Evolutionary conservation across 64 coral and sea anemone genomes (phyloP).

Genomic region (Hydrozoanthus tunicans): DNA sequence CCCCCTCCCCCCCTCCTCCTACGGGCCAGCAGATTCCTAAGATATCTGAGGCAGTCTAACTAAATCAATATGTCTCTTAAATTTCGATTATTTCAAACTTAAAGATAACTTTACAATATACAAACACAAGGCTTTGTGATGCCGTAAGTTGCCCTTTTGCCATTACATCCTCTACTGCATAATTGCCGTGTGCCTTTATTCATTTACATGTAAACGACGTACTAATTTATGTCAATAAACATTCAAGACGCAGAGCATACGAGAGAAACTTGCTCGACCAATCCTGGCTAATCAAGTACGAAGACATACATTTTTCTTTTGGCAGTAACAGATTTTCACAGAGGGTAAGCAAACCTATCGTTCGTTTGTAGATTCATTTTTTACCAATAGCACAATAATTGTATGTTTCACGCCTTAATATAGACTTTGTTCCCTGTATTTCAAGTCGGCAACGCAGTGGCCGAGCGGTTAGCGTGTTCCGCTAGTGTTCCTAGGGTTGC

Average conservation of each 20-base stretch:
- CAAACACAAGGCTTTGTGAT: too few species aligned
- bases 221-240: background rate
- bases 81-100: too few species aligned
- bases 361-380: too few species aligned
- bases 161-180: background rate
- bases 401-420: background rate
- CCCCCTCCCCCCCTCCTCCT: too few species aligned
- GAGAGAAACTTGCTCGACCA: slow-evolving; percentile 67
- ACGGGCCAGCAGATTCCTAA: too few species aligned
- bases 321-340: slow-evolving; percentile 54
- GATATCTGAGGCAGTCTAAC: too few species aligned
- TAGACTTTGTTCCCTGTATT: background rate
- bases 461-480: too few species aligned
- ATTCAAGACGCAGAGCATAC: slow-evolving; percentile 64
- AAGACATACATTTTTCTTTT: slow-evolving; percentile 44
- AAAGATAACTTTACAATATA: too few species aligned
- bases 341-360: slow-evolving; percentile 30
- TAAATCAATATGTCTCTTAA: too few species aligned
- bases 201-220: background rate
- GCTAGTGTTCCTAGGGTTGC: too few species aligned
- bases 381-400: background rate
- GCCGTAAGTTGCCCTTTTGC: background rate
- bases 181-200: background rate
- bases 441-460: too few species aligned
- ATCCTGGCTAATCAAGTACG: slow-evolving; percentile 76